These are phyloP conservation scores for Uropsilus gracilis DNA, from an alignment of 2,113 vertebrate species.

Conservation along the genomic window DNA sequence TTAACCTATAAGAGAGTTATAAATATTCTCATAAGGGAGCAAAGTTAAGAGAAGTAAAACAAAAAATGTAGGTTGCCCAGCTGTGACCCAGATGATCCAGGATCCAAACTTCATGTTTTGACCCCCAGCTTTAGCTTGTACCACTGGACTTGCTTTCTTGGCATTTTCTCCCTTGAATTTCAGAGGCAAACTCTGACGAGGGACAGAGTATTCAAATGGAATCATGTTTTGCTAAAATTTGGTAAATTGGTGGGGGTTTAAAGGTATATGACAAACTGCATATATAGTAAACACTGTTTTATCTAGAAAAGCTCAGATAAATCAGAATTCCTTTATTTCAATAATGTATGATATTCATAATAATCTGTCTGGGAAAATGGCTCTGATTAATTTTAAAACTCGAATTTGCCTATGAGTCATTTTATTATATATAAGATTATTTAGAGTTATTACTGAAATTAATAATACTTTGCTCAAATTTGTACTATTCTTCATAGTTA, in stretches of 20 bases:
- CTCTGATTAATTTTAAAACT: conserved; percentile 51
- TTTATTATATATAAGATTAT: conserved; percentile 26
- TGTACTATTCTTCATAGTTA: neutral
- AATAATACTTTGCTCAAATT: conserved; percentile 17
- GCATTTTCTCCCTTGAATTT: neutral
- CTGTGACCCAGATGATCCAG: neutral
- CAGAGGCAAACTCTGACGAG: neutral
- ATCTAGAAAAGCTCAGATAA: conserved; percentile 19
- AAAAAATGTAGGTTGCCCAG: neutral
- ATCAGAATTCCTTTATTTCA: conserved; percentile 19
- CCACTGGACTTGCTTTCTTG: neutral
- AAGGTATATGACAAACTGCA: neutral
- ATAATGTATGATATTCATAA: neutral
- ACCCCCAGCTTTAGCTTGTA: neutral
- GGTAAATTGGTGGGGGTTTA: neutral
- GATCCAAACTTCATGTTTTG: neutral
- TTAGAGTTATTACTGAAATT: conserved; percentile 19
- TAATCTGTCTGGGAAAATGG: conserved; percentile 21
- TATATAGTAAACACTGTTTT: neutral
- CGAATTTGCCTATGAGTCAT: conserved; percentile 35
- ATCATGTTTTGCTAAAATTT: conserved; percentile 31
- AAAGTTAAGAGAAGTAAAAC: neutral
- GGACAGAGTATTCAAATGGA: neutral
- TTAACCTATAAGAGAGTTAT: neutral
- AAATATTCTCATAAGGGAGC: neutral